Evolutionary conservation across 2,888 invertebrate genomes (phyloP), one percentile per base, ranked within the genome.

Genomic region (Orthosia incerta): DNA sequence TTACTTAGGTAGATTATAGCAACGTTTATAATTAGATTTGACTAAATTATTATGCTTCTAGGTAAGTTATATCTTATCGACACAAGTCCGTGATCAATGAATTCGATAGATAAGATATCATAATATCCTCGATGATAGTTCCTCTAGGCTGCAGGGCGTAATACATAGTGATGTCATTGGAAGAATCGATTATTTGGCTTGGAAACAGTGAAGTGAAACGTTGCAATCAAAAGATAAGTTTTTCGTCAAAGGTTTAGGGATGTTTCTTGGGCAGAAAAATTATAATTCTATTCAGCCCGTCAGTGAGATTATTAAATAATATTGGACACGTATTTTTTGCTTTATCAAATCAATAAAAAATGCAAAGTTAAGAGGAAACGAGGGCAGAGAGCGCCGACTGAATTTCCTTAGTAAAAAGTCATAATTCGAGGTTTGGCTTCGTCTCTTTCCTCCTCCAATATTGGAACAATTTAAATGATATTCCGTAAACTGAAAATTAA

Each of bases 41-140:
- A 55, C 39, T 31, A 53, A 53, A 70, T 48, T 48, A 61, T 56
- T 51, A 55, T 39, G 26, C 5, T 55, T 55, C 31, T 62, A 18
- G 18, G 45, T 31, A 62, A 23, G 48, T 48, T 18, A 45, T 55
- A 65, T 62, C 64, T 65, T 63, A 77, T 77, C 70, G 57, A 48
- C 55, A 7, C 15, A 61, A 51, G 26, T 51, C 23, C 48, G 23
- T 74, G 46, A 64, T 66, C 45, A 67, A 57, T 67, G 48, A 51
- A 60, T 64, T 18, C 18, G 53, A 63, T 48, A 26, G 16, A 31
- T 51, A 74, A 15, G n/a, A 23, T 51, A 51, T 39, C 23, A 51
- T 3, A 39, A 45, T 45, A 56, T 51, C 4, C 45, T 39, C 16
- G 2, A 23, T 57, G 18, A 46, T 53, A 57, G 50, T 13, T 74